Evolutionary conservation across 2,888 invertebrate species (phyloP), one percentile per base, ranked within the genome.

Genomic region (Agrochola macilenta): DNA sequence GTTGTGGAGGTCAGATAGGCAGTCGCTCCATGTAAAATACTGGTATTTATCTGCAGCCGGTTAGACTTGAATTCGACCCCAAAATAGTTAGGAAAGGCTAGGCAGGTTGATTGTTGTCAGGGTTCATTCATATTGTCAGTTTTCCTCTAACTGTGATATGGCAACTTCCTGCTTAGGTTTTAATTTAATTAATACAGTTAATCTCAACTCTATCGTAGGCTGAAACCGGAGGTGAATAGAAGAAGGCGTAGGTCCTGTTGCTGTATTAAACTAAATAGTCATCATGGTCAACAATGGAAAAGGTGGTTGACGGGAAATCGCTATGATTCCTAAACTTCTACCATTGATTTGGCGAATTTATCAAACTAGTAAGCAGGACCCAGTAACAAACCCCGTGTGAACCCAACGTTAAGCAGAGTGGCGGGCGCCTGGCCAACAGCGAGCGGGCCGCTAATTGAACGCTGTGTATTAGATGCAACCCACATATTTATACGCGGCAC

Each of bases 401-500:
- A 77, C n/a, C 49, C 54, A 35, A 17, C 60, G 39, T 43, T 68
- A 81, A 68, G 30, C 39, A 46, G 60, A 70, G 68, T 43, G 66
- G 39, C 76, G 82, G 82, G 82, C 83, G 83, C 5, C 54, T 68
- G 69, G 83, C 83, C 83, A 83, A 85, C 77, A 61, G 66, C 82
- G 70, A 85, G 54, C 82, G 52, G 57, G 64, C n/a, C 26, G 49
- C 77, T 85, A 81, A 83, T 83, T 85, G 68, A 85, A 85, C 66
- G 49, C 57, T 49, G 76, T 70, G 85, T 81, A 58, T 76, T 83
- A 70, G 82, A 81, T 83, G 82, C 83, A 85, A 60, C 85, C 85
- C 85, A 83, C 83, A 76, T 85, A 77, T 69, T 81, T 69, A 81
- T 66, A 72, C 20, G 7, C 60, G 39, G 64, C 54, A 78, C 30